Conservation (phyloP, 2,113 vertebrate species). For the Pampusana beccarii region DNA sequence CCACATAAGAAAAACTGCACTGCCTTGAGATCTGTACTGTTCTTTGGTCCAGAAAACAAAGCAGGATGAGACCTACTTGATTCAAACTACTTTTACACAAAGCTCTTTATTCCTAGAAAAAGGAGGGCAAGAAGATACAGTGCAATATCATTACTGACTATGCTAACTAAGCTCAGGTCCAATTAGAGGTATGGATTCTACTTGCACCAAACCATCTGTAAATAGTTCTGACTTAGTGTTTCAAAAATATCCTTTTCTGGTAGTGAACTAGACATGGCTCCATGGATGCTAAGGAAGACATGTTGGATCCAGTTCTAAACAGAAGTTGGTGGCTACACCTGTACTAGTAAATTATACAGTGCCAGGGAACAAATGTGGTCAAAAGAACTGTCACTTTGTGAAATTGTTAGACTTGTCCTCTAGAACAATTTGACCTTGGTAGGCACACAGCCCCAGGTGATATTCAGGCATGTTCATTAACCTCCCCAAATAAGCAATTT, state of each 20-base stretch:
- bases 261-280: neutral
- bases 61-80: neutral
- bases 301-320: neutral
- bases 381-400: neutral
- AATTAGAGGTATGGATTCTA: neutral
- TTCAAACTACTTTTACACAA: neutral
- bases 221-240: neutral
- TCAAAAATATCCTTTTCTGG: neutral
- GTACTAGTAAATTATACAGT: neutral
- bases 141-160: neutral
- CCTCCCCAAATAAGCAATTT: neutral
- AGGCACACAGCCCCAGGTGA: neutral
- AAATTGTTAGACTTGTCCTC: neutral
- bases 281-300: neutral
- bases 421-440: neutral
- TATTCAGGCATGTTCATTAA: neutral
- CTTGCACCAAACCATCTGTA: neutral
- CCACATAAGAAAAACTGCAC: neutral
- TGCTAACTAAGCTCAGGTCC: neutral
- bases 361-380: neutral
- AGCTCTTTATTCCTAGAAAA: neutral
- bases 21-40: neutral
- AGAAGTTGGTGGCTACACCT: neutral
- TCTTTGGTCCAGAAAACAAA: neutral
- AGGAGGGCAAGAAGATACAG: neutral